A percentile compares a stretch with the other conserved stretches of the same genome.
Evolutionary conservation across 2,113 vertebrate species (phyloP).

Genomic region (Caracal caracal): DNA sequence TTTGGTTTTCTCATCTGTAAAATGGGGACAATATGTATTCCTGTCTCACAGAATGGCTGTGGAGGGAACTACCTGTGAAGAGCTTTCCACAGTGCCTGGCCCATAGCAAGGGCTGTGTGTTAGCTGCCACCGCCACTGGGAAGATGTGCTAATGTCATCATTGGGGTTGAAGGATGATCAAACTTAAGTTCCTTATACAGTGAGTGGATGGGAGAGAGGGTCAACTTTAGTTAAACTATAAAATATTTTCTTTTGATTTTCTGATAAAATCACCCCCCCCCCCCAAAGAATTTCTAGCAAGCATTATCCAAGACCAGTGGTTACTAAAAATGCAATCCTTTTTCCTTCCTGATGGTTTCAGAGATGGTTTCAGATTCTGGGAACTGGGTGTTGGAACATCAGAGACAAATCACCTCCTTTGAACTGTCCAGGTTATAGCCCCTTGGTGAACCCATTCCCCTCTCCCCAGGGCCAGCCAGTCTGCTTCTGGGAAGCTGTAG

Average conservation of each 20-base stretch:
- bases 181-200: not conserved
- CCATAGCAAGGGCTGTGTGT: not conserved
- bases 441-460: not conserved
- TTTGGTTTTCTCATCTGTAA: not conserved
- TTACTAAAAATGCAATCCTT: slow-evolving; percentile 15
- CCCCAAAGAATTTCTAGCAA: slow-evolving; percentile 7
- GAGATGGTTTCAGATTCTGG: slow-evolving; percentile 46
- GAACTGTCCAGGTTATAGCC: not conserved
- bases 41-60: not conserved
- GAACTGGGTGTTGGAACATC: slow-evolving; percentile 24
- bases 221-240: not conserved
- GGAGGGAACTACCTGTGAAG: not conserved
- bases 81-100: not conserved
- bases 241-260: slow-evolving; percentile 44
- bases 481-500: slow-evolving; percentile 63
- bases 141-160: not conserved
- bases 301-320: not conserved
- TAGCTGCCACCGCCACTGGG: not conserved
- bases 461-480: not conserved
- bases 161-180: not conserved
- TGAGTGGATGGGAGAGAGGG: not conserved
- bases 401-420: slow-evolving; percentile 54
- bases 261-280: not conserved
- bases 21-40: not conserved
- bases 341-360: not conserved